Percentiles rank a stretch among this genome's conserved stretches.
Conservation (phyloP, 2,113 vertebrate genomes). For the Scophthalmus maximus region DNA sequence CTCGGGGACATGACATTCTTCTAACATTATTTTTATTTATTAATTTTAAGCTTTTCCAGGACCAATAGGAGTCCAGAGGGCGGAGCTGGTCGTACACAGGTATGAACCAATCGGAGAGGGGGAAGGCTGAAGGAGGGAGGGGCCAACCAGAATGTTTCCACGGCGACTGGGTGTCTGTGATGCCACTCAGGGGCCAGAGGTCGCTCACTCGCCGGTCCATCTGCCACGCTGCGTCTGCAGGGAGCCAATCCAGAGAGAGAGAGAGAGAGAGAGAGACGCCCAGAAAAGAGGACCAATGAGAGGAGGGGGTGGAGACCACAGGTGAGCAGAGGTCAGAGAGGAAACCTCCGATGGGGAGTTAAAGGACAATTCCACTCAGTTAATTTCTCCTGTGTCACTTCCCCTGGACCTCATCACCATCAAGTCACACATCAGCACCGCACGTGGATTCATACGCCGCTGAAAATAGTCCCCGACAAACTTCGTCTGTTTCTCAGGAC, state of each 20-base stretch:
- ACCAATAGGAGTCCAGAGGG: neutral
- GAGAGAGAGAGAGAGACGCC: neutral
- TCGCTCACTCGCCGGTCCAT: conserved; percentile 93
- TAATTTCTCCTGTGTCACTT: neutral
- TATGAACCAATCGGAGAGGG: conserved; percentile 27
- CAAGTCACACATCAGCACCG: too few relatives aligned
- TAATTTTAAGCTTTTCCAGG: neutral
- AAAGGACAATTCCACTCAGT: neutral
- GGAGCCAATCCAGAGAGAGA: conserved; percentile 74
- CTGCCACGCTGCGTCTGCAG: conserved; percentile 94
- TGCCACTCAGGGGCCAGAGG: conserved; percentile 85
- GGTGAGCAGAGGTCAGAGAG: too few relatives aligned
- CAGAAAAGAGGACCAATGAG: conserved; percentile 50
- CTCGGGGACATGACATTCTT: too few relatives aligned
- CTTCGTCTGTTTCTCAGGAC: neutral
- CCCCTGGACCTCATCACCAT: neutral
- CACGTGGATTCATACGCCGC: neutral
- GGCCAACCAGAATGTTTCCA: conserved; percentile 94
- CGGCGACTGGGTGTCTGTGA: conserved; percentile 88
- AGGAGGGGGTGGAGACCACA: conserved; percentile 3
- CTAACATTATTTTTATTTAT: too few relatives aligned
- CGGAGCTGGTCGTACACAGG: conserved; percentile 18
- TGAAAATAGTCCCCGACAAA: neutral
- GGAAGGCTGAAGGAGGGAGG: conserved; percentile 34
- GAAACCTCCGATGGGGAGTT: too few relatives aligned